These are phyloP conservation scores for Pycnonotus jocosus DNA, from an alignment of 2,113 vertebrate genomes.

Conservation along the genomic window DNA sequence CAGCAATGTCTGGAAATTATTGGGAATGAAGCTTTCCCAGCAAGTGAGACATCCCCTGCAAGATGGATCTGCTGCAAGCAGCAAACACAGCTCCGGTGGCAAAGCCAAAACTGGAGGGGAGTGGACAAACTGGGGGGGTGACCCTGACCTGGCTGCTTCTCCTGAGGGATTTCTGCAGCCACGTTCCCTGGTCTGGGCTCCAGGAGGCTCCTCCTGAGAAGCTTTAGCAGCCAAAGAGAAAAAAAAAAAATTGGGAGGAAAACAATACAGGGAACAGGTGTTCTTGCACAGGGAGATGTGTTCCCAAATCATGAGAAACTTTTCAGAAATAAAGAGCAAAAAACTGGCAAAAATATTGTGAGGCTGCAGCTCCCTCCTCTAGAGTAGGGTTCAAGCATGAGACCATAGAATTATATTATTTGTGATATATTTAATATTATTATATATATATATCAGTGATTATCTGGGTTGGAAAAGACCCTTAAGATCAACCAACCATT, in stretches of 20 bases:
- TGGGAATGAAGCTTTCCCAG: constrained; percentile 47
- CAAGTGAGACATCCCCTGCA: constrained; percentile 24
- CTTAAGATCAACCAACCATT: background rate
- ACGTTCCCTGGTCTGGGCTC: background rate
- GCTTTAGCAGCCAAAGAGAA: background rate
- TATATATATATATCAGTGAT: background rate
- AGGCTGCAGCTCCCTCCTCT: background rate
- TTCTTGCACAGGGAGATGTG: background rate
- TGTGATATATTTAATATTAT: background rate
- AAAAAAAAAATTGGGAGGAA: rapidly evolving
- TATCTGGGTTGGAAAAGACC: background rate
- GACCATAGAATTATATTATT: background rate
- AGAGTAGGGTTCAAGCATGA: background rate
- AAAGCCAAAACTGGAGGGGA: background rate
- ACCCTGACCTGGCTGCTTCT: background rate
- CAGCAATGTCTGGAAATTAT: constrained; percentile 52
- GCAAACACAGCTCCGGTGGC: background rate
- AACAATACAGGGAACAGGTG: rapidly evolving
- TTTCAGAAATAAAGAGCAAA: background rate
- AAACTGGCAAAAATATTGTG: background rate
- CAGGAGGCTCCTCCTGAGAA: background rate
- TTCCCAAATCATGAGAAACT: background rate
- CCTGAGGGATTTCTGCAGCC: background rate
- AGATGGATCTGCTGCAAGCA: constrained; percentile 36
- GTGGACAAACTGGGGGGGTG: background rate